Base-by-base conservation (phyloP, 2,797 vertebrate species). In the Coendou prehensilis region DNA sequence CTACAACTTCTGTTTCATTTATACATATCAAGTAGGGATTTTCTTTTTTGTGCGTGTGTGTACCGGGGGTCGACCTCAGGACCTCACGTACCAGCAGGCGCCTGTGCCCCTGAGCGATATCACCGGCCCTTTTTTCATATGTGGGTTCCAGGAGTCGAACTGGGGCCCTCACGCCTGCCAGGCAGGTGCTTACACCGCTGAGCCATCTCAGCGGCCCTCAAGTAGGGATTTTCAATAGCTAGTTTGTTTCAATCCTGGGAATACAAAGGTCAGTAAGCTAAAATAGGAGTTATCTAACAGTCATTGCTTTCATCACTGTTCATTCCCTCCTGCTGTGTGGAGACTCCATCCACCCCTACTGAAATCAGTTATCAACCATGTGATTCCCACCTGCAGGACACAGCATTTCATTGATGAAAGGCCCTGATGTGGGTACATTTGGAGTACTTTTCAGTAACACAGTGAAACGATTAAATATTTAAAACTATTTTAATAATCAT, bases 401-500 rank as follows among this genome's bases (percentile, higher is more conserved):
- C 15, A 85, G 6, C 13, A 67, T 79, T 91, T 75, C 69, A 80
- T 88, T 69, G 22, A 78, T 73, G 2, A 79, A 75, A 91, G 76
- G 2, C 26, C 22, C 10, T 88, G 50, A 45, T 63, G 10, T 57
- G 30, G 10, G 8, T 71, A 10, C 23, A 52, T 22, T 26, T 47
- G 57, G 18, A 56, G 9, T 18, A 45, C 87, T 92, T 67, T 61
- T 91, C 67, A 94, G 52, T 54, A 84, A 87, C 22, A 61, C 57
- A 79, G 20, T 82, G 30, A 67, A 87, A 4, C 88, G 30, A 95
- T 91, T 81, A 92, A 45, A 91, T 33, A 14, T 71, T 84, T 95
- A 10, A 87, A 93, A 71, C 47, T 59, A 75, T 54, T 80, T 92
- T 52, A 84, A 76, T 37, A 47, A 84, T 33, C 64, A 87, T 87